Evolutionary conservation across 2,113 vertebrate species (phyloP), one percentile per base, ranked within the genome.

Genomic region (Merops nubicus): DNA sequence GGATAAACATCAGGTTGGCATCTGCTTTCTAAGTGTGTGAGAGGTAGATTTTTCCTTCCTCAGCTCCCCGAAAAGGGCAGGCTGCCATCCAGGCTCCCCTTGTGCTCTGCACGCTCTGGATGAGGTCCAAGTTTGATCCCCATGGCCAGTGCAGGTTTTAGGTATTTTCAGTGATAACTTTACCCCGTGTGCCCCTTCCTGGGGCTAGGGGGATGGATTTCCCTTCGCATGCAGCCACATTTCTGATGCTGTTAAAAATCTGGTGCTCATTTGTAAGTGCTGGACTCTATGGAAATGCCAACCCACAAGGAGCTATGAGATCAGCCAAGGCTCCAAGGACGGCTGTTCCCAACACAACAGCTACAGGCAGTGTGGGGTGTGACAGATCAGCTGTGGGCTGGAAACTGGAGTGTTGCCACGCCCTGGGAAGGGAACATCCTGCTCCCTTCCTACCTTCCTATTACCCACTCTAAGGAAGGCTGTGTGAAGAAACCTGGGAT

Each of bases 241-340:
- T 81, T 57, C 42, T 54, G 76, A 65, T 20, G 80, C 33, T 2
- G 3, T 63, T 57, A 4, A 26, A 62, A 13, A 15, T 2, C 75
- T 15, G 3, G 53, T 38, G 74, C 51, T 63, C 6, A 0, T 54
- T 12, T 73, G 20, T n/a, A 75, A 60, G 57, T 50, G 45, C 85
- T 72, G 67, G 73, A 53, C 48, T 72, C 57, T 5, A 4, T 40
- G 74, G 85, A 93, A 88, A 80, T 62, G 53, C 79, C 67, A 63
- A 47, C 56, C 78, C 67, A 59, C 31, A 65, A 74, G 85, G 69
- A 93, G 72, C 25, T 47, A 94, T 70, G 86, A 93, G 28, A 48
- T 74, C 81, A 87, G 51, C 88, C 85, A 65, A 92, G 79, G 88
- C 38, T 83, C 69, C 87, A 78, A 48, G 89, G 91, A 78, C 68